A percentile compares a stretch with the other conserved stretches of the same genome.
Conservation (phyloP, 2,113 vertebrate species). For the Felis catus region DNA sequence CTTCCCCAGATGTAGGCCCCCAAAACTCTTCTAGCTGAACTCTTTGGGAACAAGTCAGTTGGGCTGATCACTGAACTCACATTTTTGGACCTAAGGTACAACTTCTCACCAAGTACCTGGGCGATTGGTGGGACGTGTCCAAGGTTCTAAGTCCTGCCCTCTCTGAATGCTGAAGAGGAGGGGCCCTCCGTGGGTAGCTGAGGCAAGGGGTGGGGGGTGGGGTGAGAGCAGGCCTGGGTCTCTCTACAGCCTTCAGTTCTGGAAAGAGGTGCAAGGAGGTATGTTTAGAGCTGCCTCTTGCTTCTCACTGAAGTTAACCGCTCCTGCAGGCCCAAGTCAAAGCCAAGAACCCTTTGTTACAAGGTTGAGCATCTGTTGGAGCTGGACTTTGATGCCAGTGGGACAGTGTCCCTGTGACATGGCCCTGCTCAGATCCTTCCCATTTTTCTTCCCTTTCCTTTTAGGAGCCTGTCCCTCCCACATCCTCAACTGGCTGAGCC, state of each 20-base stretch:
- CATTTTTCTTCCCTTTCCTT: constrained; percentile 59
- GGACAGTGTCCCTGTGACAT: neutral
- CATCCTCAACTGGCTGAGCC: constrained; percentile 90
- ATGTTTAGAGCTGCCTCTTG: neutral
- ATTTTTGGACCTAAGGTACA: constrained; percentile 21
- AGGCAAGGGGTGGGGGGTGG: too few species aligned
- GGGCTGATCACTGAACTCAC: constrained; percentile 5
- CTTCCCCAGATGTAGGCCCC: constrained; percentile 9
- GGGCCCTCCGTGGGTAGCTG: neutral
- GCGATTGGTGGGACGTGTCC: neutral
- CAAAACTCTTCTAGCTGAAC: constrained; percentile 34
- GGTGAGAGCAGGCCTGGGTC: neutral
- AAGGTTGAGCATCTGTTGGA: neutral
- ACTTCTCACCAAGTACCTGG: constrained; percentile 31
- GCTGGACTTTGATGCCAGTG: neutral
- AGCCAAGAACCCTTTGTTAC: neutral
- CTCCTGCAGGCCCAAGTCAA: neutral
- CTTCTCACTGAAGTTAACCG: neutral
- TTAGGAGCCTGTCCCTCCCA: constrained; percentile 62
- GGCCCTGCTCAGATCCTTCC: constrained; percentile 50
- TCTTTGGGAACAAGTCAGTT: constrained; percentile 33
- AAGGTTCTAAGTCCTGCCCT: neutral
- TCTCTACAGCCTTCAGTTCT: neutral
- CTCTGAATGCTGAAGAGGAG: neutral
- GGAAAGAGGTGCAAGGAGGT: constrained; percentile 16